Evolutionary conservation across 2,888 invertebrate genomes (phyloP).

Genomic region (Toxonevra muliebris): DNA sequence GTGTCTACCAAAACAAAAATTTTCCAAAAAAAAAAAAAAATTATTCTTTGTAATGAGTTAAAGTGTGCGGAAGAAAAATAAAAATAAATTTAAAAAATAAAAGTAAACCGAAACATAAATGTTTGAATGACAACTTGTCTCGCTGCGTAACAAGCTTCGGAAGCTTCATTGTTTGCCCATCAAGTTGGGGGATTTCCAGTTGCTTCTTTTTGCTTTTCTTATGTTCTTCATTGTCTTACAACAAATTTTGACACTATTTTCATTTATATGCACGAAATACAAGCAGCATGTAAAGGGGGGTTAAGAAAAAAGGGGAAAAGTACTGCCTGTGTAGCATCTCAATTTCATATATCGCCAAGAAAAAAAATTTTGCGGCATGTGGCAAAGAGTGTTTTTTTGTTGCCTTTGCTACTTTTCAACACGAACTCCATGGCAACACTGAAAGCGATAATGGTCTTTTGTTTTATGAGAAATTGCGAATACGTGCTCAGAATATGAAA

Average conservation of each 20-base stretch:
- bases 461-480: slow-evolving; percentile 65
- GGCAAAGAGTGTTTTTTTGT: slow-evolving; percentile 13
- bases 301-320: neutral
- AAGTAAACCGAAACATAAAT: neutral
- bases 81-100: too few relatives aligned
- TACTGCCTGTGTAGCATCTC: slow-evolving; percentile 26
- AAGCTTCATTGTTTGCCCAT: slow-evolving; percentile 29
- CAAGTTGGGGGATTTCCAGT: slow-evolving; percentile 31
- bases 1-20: too few relatives aligned
- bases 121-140: slow-evolving; percentile 15
- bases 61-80: neutral
- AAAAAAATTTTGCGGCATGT: neutral
- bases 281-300: neutral
- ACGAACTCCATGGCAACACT: slow-evolving; percentile 20
- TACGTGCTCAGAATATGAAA: slow-evolving; percentile 59
- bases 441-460: slow-evolving; percentile 60
- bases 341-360: slow-evolving; percentile 11
- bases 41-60: neutral
- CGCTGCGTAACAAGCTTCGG: slow-evolving; percentile 18
- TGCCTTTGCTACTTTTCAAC: slow-evolving; percentile 17
- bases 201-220: neutral
- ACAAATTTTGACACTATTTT: slow-evolving; percentile 4
- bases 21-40: too few relatives aligned
- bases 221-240: neutral
- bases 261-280: neutral